Conservation (phyloP, 2,888 invertebrate genomes). For the Thereva nobilitata region DNA sequence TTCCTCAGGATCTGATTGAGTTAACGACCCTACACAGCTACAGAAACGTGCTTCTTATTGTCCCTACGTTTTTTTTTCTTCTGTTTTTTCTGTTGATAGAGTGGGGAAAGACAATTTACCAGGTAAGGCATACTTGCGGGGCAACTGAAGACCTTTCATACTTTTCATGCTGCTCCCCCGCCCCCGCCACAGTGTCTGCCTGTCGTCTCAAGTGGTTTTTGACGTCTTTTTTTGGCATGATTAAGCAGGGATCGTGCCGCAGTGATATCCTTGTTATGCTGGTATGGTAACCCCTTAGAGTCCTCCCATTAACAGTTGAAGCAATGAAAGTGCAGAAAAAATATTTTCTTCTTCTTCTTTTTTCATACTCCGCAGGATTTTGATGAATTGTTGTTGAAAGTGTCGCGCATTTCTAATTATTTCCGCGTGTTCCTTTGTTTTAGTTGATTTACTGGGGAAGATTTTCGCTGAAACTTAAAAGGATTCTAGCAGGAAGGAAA, state of each 20-base stretch:
- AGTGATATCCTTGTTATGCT: slow-evolving; percentile 5
- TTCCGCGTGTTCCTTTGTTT: slow-evolving; percentile 19
- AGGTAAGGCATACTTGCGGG: slow-evolving; percentile 21
- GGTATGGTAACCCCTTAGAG: slow-evolving; percentile 25
- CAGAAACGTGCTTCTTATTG: slow-evolving; percentile 15
- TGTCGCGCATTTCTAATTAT: slow-evolving; percentile 28
- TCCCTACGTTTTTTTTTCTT: not conserved
- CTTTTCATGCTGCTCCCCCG: slow-evolving; percentile 15
- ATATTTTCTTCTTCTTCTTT: slow-evolving; percentile 7
- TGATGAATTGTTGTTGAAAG: slow-evolving; percentile 30
- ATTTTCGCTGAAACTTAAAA: no score
- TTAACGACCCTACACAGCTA: slow-evolving; percentile 28
- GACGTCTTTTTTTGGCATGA: slow-evolving; percentile 25
- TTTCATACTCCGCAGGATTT: slow-evolving; percentile 2
- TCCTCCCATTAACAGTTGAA: slow-evolving; percentile 6
- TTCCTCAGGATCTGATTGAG: slow-evolving; percentile 24
- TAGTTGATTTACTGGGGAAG: no score
- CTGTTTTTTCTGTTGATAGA: no score
- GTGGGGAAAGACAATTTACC: slow-evolving; percentile 15
- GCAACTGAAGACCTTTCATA: slow-evolving; percentile 26
- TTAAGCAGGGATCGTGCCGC: slow-evolving; percentile 26
- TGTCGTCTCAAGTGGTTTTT: slow-evolving; percentile 27
- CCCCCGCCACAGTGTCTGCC: slow-evolving; percentile 9
- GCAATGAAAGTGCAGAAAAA: slow-evolving; percentile 21
- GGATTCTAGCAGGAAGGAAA: no score